Conservation (phyloP, 2,888 invertebrate species). For the Xanthia togata region DNA sequence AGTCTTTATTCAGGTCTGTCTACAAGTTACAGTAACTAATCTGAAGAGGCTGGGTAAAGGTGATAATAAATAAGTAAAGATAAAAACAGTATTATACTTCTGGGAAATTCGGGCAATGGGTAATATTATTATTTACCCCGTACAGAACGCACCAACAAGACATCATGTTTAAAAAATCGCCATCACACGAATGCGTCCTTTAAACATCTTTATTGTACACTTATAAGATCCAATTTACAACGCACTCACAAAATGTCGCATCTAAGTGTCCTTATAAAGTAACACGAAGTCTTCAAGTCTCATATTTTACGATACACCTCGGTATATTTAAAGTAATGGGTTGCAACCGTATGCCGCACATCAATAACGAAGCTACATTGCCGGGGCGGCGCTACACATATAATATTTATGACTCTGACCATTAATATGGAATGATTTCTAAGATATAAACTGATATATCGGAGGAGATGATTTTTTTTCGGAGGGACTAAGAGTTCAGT, state of each 20-base stretch:
- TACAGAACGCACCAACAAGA: background rate
- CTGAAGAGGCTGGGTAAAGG: background rate
- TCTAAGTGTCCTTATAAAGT: slow-evolving; percentile 15
- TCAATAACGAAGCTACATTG: slow-evolving; percentile 42
- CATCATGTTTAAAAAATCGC: background rate
- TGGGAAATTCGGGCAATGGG: no score
- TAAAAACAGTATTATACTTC: background rate
- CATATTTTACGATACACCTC: slow-evolving; percentile 52
- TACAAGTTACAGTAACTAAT: background rate
- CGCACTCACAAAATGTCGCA: slow-evolving; percentile 6
- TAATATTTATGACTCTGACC: slow-evolving; percentile 58
- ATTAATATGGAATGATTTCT: slow-evolving; percentile 58
- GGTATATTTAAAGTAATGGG: slow-evolving; percentile 30
- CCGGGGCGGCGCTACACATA: slow-evolving; percentile 36
- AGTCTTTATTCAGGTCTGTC: background rate
- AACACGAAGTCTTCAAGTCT: slow-evolving; percentile 31
- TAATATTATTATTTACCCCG: background rate
- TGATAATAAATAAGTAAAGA: background rate
- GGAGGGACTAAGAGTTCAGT: slow-evolving; percentile 11
- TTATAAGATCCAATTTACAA: slow-evolving; percentile 36
- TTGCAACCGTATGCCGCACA: slow-evolving; percentile 36
- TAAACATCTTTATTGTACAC: background rate
- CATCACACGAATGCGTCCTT: background rate
- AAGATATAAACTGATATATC: slow-evolving; percentile 34
- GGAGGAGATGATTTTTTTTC: slow-evolving; percentile 27